Evolutionary conservation across 2,113 vertebrate genomes (phyloP).

Genomic region (Gadus chalcogrammus): DNA sequence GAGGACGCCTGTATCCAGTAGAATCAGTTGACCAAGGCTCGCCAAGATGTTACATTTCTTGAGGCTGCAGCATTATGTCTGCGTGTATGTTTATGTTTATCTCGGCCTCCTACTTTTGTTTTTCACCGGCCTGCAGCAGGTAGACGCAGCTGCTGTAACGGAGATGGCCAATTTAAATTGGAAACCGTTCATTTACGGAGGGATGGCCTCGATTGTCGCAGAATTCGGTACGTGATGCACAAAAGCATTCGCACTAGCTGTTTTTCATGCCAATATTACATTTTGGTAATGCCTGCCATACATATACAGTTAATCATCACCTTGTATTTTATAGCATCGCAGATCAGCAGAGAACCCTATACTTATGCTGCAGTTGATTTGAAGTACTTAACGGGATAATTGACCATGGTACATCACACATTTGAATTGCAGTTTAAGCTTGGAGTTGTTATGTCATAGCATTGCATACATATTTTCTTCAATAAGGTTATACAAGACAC

Average conservation of each 20-base stretch:
- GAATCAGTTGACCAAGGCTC: neutral
- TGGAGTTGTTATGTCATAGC: no score
- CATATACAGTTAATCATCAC: no score
- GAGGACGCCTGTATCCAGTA: conserved; percentile 15
- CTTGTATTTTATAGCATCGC: no score
- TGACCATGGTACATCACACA: no score
- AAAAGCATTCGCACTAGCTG: conserved; percentile 1
- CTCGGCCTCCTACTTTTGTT: conserved; percentile 62
- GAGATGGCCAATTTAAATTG: conserved; percentile 89
- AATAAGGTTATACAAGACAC: no score
- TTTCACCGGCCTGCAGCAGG: conserved; percentile 76
- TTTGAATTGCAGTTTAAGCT: no score
- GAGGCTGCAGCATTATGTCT: conserved; percentile 48
- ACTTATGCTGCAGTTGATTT: no score
- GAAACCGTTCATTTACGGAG: conserved; percentile 96
- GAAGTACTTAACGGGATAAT: no score
- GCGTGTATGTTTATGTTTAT: conserved; percentile 52
- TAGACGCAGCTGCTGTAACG: conserved; percentile 67
- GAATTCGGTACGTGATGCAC: conserved; percentile 85
- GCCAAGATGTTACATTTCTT: conserved; percentile 15
- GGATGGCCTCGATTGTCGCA: conserved; percentile 93
- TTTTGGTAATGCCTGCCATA: no score
- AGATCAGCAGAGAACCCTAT: no score
- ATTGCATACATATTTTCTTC: no score
- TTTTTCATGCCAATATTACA: no score